These are phyloP conservation scores for Pycnomerus fuliginosus DNA, from an alignment of 2,888 invertebrate species.

Conservation along the genomic window DNA sequence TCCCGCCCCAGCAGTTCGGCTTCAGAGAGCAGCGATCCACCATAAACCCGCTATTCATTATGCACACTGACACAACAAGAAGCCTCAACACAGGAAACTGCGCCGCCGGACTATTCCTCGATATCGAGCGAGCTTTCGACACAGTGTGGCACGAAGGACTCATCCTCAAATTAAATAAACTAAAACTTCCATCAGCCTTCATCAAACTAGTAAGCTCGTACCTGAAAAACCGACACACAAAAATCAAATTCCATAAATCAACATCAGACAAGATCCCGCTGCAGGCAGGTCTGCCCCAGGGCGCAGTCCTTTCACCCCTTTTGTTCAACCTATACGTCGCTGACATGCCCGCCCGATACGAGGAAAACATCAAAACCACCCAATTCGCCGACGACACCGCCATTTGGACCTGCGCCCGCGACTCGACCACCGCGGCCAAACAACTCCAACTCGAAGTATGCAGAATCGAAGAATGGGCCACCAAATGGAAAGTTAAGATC, in stretches of 20 bases:
- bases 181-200: not conserved
- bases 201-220: not conserved
- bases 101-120: conserved; percentile 24
- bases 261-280: not conserved
- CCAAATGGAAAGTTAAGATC: conserved; percentile 2
- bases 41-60: not conserved
- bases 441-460: not conserved
- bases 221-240: not conserved
- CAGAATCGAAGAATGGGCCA: conserved; percentile 1
- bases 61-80: not conserved
- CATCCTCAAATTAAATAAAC: conserved; percentile 18
- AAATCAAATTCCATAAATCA: not conserved
- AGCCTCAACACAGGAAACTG: not conserved
- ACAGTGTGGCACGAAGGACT: conserved; percentile 29
- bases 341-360: not conserved
- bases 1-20: conserved; percentile 6
- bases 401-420: not conserved
- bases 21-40: conserved; percentile 1
- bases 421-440: not conserved
- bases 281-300: conserved; percentile 2
- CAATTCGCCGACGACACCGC: conserved; percentile 7
- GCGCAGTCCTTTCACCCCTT: not conserved
- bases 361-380: not conserved
- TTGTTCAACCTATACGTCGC: conserved; percentile 1
- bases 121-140: conserved; percentile 19